These are phyloP conservation scores for Copsychus sechellarum DNA, from an alignment of 2,113 vertebrate species.

Conservation along the genomic window DNA sequence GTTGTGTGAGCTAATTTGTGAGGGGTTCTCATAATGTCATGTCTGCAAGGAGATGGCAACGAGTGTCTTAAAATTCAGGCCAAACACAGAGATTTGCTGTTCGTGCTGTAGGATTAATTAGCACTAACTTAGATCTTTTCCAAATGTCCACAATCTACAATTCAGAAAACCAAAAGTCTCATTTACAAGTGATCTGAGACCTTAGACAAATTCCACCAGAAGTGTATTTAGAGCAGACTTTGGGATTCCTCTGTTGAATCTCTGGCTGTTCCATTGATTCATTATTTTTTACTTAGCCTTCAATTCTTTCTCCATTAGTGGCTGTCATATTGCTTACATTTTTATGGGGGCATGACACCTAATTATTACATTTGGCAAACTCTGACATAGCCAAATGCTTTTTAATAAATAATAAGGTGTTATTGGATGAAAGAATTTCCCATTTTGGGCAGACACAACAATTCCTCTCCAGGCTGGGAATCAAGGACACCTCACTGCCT, in stretches of 20 bases:
- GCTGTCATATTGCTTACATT: not conserved
- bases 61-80: conserved; percentile 54
- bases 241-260: not conserved
- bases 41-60: conserved; percentile 51
- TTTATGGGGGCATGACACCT: not conserved
- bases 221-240: not conserved
- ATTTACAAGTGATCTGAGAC: not conserved
- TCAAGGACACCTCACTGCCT: not conserved
- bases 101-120: conserved; percentile 36
- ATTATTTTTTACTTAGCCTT: conserved; percentile 1
- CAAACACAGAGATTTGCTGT: conserved; percentile 43
- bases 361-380: not conserved
- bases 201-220: conserved; percentile 31
- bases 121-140: not conserved
- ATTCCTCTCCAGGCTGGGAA: not conserved
- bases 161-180: not conserved
- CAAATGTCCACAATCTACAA: not conserved
- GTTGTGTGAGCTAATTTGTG: conserved; percentile 45
- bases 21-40: conserved; percentile 57
- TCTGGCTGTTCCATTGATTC: not conserved
- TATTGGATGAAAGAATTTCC: not conserved
- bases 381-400: not conserved
- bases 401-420: not conserved
- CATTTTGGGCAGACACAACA: not conserved
- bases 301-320: conserved; percentile 3